Evolutionary conservation across 1,140 invertebrate genomes (phyloP).

Genomic region (Battus philenor): DNA sequence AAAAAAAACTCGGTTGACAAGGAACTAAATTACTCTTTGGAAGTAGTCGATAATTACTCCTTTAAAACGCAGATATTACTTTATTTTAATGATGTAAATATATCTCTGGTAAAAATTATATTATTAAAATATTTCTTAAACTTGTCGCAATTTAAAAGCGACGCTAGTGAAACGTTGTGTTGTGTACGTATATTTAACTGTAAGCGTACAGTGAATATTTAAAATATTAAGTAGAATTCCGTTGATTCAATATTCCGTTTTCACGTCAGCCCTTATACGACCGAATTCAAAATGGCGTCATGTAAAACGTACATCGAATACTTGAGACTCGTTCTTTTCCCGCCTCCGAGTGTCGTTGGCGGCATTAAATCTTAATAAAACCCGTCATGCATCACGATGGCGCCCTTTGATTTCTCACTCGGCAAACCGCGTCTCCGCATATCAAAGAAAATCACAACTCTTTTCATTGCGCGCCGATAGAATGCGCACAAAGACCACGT

Average conservation of each 20-base stretch:
- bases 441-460: conserved; percentile 76
- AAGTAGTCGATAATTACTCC: no score
- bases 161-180: no score
- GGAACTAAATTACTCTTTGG: no score
- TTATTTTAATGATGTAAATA: no score
- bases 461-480: conserved; percentile 74
- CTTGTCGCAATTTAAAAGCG: no score
- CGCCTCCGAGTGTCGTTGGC: conserved; percentile 71
- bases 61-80: no score
- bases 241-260: conserved; percentile 20
- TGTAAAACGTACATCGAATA: conserved; percentile 68
- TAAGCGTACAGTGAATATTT: no score
- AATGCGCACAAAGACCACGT: conserved; percentile 68
- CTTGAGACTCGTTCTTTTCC: conserved; percentile 74
- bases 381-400: conserved; percentile 67
- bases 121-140: no score
- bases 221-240: conserved; percentile 17
- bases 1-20: no score
- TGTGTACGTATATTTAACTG: no score
- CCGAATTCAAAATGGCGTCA: conserved; percentile 66
- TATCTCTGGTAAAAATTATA: no score
- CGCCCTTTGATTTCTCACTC: conserved; percentile 73
- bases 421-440: conserved; percentile 70
- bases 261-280: conserved; percentile 40
- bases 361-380: conserved; percentile 75